Evolutionary conservation across 2,797 vertebrate species (phyloP).

Genomic region (Prionace glauca): DNA sequence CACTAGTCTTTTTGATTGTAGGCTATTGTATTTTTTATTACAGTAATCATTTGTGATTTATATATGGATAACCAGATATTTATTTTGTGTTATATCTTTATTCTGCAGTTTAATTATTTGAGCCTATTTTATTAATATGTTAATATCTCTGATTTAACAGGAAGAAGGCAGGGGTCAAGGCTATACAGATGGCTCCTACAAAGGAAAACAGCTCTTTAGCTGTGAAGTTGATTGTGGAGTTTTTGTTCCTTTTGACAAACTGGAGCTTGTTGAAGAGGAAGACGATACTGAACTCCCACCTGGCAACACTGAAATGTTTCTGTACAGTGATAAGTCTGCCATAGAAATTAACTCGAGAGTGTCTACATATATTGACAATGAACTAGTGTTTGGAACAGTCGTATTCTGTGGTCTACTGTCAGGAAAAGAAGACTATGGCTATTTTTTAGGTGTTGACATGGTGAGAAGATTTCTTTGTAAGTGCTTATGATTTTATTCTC

Average conservation of each 20-base stretch:
- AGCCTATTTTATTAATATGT: neutral
- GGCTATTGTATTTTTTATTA: neutral
- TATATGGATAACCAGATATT: neutral
- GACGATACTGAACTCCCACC: conserved; percentile 74
- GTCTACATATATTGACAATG: conserved; percentile 84
- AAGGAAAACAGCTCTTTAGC: conserved; percentile 91
- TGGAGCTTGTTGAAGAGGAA: conserved; percentile 87
- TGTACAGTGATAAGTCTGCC: conserved; percentile 74
- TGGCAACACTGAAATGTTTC: conserved; percentile 73
- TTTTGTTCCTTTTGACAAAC: conserved; percentile 93
- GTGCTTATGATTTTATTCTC: conserved; percentile 10
- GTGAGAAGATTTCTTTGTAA: conserved; percentile 62
- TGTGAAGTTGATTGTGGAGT: conserved; percentile 97
- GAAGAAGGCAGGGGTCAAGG: conserved; percentile 94
- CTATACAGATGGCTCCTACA: conserved; percentile 93
- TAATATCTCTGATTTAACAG: conserved; percentile 54
- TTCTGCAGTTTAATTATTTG: neutral
- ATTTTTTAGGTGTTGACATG: conserved; percentile 97
- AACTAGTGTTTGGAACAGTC: conserved; percentile 85
- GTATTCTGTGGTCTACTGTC: conserved; percentile 95
- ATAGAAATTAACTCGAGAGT: conserved; percentile 94
- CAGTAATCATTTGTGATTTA: neutral
- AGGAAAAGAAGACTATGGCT: conserved; percentile 89
- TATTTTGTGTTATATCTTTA: neutral
- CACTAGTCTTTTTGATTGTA: neutral